Percentiles rank a stretch among this genome's conserved stretches.
These are phyloP conservation scores for Diarsia brunnea DNA, from an alignment of 2,888 invertebrate species.

Conservation along the genomic window DNA sequence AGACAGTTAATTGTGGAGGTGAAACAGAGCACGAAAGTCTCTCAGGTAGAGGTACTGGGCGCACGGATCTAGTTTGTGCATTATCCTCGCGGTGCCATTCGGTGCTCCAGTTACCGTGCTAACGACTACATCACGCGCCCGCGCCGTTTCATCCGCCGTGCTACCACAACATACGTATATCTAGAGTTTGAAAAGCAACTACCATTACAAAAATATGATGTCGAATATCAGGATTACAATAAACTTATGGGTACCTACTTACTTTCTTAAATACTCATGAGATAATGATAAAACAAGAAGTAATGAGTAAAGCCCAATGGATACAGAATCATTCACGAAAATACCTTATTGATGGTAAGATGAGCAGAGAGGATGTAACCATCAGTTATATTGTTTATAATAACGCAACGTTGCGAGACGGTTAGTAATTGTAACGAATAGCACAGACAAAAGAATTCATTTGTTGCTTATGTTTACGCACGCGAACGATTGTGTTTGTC, in stretches of 20 bases:
- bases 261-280: no score
- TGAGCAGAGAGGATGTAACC: conserved; percentile 40
- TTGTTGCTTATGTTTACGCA: conserved; percentile 72
- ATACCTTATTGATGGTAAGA: conserved; percentile 7
- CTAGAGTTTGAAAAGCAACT: conserved; percentile 30
- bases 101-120: conserved; percentile 80
- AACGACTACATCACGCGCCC: conserved; percentile 74
- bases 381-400: conserved; percentile 32
- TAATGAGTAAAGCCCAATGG: neutral
- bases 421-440: conserved; percentile 62
- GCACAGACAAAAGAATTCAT: conserved; percentile 62
- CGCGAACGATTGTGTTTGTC: conserved; percentile 79
- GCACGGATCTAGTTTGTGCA: conserved; percentile 72
- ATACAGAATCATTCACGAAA: neutral
- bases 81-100: conserved; percentile 74
- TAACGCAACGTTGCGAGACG: conserved; percentile 49
- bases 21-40: conserved; percentile 86
- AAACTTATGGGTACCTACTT: neutral
- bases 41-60: conserved; percentile 65
- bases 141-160: conserved; percentile 23
- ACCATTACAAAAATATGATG: conserved; percentile 12
- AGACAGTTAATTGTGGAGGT: conserved; percentile 74
- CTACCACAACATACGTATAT: conserved; percentile 35
- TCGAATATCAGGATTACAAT: conserved; percentile 19
- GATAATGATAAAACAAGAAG: neutral